phyloP scores from a whole-genome alignment of 2,797 vertebrate species.

The Hypotaenidia okinawae region DNA sequence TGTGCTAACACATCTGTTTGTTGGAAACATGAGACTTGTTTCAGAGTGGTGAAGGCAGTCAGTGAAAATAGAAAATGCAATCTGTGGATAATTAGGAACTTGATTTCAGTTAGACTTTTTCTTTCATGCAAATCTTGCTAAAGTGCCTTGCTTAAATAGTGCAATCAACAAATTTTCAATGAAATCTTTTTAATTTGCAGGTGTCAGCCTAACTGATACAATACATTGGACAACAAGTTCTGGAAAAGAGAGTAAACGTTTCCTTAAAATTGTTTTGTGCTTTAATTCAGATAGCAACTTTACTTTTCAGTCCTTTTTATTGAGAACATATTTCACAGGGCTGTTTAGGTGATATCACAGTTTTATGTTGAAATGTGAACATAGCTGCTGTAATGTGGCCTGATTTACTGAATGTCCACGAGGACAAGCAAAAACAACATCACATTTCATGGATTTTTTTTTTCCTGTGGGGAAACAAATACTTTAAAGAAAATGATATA shows the following conservation, averaged over 20 bases:
- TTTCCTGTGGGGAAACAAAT: slow-evolving; percentile 5
- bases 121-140: background rate
- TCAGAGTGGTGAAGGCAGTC: background rate
- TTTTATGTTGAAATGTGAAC: slow-evolving; percentile 42
- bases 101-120: background rate
- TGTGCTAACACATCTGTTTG: background rate
- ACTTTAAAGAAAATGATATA: slow-evolving; percentile 26
- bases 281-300: slow-evolving; percentile 3
- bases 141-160: background rate
- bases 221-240: background rate
- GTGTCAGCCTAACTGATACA: background rate
- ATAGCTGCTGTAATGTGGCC: background rate
- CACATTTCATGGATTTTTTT: slow-evolving; percentile 27
- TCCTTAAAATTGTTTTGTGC: background rate
- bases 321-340: slow-evolving; percentile 40
- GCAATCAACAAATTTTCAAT: background rate
- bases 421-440: slow-evolving; percentile 46
- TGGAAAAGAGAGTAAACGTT: background rate
- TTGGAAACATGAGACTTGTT: background rate
- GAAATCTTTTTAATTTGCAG: background rate
- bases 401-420: slow-evolving; percentile 55
- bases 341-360: slow-evolving; percentile 8
- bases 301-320: slow-evolving; percentile 13
- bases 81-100: background rate
- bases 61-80: background rate